Evolutionary conservation across 2,113 vertebrate species (phyloP).

Genomic region (Eulacestoma nigropectus): DNA sequence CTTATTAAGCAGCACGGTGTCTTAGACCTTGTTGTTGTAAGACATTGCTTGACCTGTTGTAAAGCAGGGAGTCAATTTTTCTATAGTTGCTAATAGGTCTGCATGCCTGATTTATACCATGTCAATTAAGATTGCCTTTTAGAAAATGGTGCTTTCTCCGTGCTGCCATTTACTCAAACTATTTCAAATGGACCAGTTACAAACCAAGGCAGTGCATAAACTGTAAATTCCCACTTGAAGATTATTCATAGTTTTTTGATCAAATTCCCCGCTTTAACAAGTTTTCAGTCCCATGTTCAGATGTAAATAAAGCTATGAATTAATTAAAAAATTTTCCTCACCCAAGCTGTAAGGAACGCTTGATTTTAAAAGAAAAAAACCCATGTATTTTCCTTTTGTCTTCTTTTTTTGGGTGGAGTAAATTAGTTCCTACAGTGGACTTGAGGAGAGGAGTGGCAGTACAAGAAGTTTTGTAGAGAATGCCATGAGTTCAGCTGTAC

Average conservation of each 20-base stretch:
- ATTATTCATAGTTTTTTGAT: not conserved
- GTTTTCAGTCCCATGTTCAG: not conserved
- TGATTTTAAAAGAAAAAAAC: not conserved
- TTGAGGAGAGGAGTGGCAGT: not conserved
- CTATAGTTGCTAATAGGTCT: not conserved
- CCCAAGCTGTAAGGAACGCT: not conserved
- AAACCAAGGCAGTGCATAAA: not conserved
- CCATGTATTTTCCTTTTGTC: not conserved
- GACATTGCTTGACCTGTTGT: not conserved
- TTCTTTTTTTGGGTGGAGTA: not conserved
- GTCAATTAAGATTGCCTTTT: not conserved
- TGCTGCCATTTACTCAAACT: not conserved
- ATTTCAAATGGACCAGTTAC: not conserved
- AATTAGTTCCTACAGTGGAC: not conserved
- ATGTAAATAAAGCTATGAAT: not conserved
- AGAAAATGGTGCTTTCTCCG: not conserved
- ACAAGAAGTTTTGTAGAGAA: not conserved
- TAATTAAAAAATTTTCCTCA: not conserved
- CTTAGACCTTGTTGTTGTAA: not conserved
- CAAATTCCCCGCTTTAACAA: not conserved
- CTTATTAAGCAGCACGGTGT: not conserved
- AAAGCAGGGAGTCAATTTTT: not conserved
- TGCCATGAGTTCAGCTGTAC: accelerated
- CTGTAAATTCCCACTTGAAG: not conserved
- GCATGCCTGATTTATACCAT: not conserved